These are phyloP conservation scores for Tetrao urogallus DNA, from an alignment of 2,113 vertebrate species.

Conservation along the genomic window DNA sequence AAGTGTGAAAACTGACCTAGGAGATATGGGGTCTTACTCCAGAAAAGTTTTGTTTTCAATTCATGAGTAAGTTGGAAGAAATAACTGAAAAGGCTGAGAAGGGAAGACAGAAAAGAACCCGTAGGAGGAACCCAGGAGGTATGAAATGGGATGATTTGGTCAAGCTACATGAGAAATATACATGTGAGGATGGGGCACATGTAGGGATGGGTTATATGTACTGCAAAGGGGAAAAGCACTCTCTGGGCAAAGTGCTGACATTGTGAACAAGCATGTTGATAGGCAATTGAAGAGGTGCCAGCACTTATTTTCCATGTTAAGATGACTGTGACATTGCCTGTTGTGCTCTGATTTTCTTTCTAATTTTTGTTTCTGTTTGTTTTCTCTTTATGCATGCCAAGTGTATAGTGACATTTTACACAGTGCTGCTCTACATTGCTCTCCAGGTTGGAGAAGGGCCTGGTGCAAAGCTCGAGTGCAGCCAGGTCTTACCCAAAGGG, in stretches of 20 bases:
- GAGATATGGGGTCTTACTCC: background rate
- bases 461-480: background rate
- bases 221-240: accelerated
- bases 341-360: background rate
- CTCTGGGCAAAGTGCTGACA: background rate
- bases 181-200: background rate
- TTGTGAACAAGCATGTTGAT: background rate
- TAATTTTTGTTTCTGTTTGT: background rate
- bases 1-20: background rate
- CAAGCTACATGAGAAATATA: background rate
- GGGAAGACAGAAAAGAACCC: background rate
- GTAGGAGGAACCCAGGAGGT: background rate
- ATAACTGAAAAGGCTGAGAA: background rate
- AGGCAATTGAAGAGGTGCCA: slow-evolving; percentile 33
- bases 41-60: background rate
- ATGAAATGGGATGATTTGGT: background rate
- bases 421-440: accelerated
- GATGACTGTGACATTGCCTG: background rate
- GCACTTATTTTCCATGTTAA: background rate
- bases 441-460: background rate
- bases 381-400: slow-evolving; percentile 18
- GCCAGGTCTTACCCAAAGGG: background rate
- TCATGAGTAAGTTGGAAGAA: background rate
- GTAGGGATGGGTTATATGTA: background rate
- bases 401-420: background rate